Evolutionary conservation across 1,140 invertebrate species (phyloP).

Genomic region (Harlomillsia oculata): DNA sequence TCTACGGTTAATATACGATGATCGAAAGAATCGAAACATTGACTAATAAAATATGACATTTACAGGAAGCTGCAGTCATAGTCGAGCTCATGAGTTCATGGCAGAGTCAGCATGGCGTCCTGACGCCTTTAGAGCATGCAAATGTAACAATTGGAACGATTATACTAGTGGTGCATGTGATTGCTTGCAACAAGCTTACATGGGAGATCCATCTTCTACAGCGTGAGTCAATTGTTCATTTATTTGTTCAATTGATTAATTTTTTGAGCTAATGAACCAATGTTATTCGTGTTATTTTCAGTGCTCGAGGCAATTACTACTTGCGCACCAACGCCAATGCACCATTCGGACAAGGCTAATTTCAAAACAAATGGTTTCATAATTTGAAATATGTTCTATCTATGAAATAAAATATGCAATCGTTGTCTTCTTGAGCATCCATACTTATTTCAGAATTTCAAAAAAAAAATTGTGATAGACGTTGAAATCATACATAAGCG

Average conservation of each 20-base stretch:
- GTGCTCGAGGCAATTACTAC: constrained; percentile 68
- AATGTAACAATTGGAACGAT: constrained; percentile 32
- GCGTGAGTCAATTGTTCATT: constrained; percentile 20
- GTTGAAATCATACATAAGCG: no score
- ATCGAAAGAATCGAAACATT: not conserved
- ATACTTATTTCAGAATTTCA: no score
- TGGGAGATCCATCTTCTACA: constrained; percentile 32
- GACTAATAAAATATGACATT: no score
- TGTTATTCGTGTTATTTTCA: constrained; percentile 41
- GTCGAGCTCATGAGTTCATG: constrained; percentile 38
- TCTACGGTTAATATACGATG: not conserved
- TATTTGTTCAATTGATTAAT: not conserved
- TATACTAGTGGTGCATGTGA: constrained; percentile 24
- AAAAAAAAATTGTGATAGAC: no score
- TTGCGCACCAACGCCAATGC: constrained; percentile 73
- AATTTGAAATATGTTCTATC: no score
- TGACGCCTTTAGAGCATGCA: constrained; percentile 26
- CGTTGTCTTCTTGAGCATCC: no score
- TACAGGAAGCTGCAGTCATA: constrained; percentile 37
- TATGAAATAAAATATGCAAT: no score
- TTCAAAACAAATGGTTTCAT: no score
- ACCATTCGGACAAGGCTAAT: constrained; percentile 44
- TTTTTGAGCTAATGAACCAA: not conserved
- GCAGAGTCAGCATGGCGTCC: constrained; percentile 41
- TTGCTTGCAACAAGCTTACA: constrained; percentile 13